Conservation (phyloP, 2,888 invertebrate species). For the Beris morrisii region DNA sequence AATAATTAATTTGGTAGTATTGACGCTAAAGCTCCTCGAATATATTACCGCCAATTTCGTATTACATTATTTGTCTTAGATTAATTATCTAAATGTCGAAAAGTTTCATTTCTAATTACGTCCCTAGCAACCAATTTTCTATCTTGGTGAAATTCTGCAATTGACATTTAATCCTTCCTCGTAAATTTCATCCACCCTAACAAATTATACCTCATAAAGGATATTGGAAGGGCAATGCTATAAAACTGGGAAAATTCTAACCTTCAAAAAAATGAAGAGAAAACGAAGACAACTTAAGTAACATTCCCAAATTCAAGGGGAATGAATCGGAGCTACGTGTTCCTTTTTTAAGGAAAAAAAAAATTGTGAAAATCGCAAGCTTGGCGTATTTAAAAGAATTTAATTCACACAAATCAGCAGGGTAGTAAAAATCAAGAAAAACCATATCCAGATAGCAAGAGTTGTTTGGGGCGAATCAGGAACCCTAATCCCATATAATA, state of each 20-base stretch:
- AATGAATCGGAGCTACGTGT: not conserved
- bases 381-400: conserved; percentile 29
- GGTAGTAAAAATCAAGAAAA: conserved; percentile 8
- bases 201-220: conserved; percentile 23
- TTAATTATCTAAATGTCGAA: no score
- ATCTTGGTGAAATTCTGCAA: conserved; percentile 17
- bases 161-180: conserved; percentile 31
- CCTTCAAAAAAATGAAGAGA: not conserved
- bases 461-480: conserved; percentile 7
- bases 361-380: conserved; percentile 11
- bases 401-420: conserved; percentile 32
- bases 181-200: conserved; percentile 28
- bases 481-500: conserved; percentile 1
- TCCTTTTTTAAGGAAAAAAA: not conserved
- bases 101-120: not conserved
- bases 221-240: not conserved
- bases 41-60: no score
- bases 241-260: conserved; percentile 8
- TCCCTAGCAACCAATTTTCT: conserved; percentile 6
- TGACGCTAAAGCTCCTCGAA: no score
- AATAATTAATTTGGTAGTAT: no score
- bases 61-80: no score
- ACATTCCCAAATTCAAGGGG: conserved; percentile 5
- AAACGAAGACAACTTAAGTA: not conserved
- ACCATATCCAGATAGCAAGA: not conserved